Percentiles rank a stretch among this genome's conserved stretches.
These are phyloP conservation scores for Ploceus nigricollis DNA, from an alignment of 2,113 vertebrate genomes.

Conservation along the genomic window DNA sequence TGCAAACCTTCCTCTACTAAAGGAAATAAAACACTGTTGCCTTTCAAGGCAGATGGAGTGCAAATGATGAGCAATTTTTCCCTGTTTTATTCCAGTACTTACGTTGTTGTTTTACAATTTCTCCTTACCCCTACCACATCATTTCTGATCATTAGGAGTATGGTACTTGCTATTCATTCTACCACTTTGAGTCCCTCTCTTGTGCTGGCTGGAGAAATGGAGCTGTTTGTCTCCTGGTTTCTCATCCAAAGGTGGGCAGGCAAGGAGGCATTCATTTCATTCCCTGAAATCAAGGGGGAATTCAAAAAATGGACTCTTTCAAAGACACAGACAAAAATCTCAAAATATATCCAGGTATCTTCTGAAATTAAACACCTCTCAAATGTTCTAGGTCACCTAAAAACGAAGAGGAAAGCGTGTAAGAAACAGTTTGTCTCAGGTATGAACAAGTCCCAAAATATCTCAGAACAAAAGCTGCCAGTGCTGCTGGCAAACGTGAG, in stretches of 20 bases:
- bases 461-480: neutral
- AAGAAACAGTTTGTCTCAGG: neutral
- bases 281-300: neutral
- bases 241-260: neutral
- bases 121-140: neutral
- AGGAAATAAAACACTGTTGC: conserved; percentile 10
- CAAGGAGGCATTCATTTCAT: neutral
- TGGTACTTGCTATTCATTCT: neutral
- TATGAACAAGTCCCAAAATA: neutral
- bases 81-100: neutral
- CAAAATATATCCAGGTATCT: neutral
- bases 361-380: conserved; percentile 2
- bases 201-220: neutral
- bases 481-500: neutral
- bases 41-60: conserved; percentile 28
- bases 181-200: neutral
- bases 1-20: conserved; percentile 33
- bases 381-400: neutral
- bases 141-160: neutral
- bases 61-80: conserved; percentile 1
- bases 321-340: neutral
- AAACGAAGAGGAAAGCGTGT: neutral
- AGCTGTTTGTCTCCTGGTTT: neutral
- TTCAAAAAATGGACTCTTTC: neutral
- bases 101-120: neutral